phyloP scores from a whole-genome alignment of 2,113 vertebrate species.

The Cyprinodon variegatus region DNA sequence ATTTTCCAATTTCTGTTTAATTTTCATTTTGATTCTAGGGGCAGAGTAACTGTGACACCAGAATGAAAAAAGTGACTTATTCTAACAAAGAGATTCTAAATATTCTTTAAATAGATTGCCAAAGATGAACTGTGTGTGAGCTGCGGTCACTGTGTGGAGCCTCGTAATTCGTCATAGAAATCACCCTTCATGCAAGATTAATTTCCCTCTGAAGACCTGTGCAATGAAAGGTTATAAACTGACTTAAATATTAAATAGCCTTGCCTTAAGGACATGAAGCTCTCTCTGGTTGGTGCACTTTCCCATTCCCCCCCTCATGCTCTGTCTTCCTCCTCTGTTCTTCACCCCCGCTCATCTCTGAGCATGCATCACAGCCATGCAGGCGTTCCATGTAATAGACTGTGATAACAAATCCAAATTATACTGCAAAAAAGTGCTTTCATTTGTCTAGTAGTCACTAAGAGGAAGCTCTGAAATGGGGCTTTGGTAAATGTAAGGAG shows the following conservation, averaged over 20 bases:
- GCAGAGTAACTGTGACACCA: not conserved
- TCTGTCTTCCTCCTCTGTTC: slow-evolving; percentile 27
- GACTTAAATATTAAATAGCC: slow-evolving; percentile 78
- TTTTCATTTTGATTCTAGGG: not conserved
- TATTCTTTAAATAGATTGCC: slow-evolving; percentile 35
- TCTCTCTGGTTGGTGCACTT: slow-evolving; percentile 59
- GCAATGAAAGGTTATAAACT: slow-evolving; percentile 75
- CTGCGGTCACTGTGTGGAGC: slow-evolving; percentile 47
- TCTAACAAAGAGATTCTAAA: slow-evolving; percentile 4
- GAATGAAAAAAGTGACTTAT: slow-evolving; percentile 15
- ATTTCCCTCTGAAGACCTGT: slow-evolving; percentile 62
- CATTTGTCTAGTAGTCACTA: slow-evolving; percentile 70
- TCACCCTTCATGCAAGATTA: slow-evolving; percentile 77
- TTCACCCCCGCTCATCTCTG: not conserved
- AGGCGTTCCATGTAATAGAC: slow-evolving; percentile 63
- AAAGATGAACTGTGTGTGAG: slow-evolving; percentile 51
- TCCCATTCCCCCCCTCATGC: slow-evolving; percentile 31
- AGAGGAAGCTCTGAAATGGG: slow-evolving; percentile 57
- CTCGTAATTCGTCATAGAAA: slow-evolving; percentile 66
- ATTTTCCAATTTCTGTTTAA: not conserved
- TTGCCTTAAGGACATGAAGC: slow-evolving; percentile 73
- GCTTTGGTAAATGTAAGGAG: slow-evolving; percentile 47
- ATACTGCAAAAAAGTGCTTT: slow-evolving; percentile 70
- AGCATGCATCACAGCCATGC: slow-evolving; percentile 63
- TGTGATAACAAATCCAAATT: slow-evolving; percentile 78